phyloP scores from a whole-genome alignment of 2,113 vertebrate species.

The Cryptoleucopteryx plumbea region DNA sequence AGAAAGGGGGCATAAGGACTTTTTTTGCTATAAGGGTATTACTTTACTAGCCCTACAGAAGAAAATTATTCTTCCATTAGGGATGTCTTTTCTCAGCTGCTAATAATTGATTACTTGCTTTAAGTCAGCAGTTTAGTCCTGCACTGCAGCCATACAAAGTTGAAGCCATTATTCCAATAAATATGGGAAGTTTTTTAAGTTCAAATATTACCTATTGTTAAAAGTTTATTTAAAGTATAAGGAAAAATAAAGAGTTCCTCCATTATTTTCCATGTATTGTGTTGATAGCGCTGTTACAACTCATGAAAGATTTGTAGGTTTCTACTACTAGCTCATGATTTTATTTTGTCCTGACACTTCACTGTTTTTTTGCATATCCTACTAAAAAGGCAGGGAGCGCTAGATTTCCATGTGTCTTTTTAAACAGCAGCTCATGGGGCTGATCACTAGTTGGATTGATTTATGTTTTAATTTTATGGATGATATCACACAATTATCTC shows the following conservation, averaged over 20 bases:
- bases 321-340: not conserved
- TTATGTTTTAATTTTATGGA: conserved; percentile 81
- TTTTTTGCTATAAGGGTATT: not conserved
- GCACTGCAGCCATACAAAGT: not conserved
- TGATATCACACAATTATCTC: conserved; percentile 82
- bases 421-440: conserved; percentile 50
- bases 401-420: conserved; percentile 19
- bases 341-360: not conserved
- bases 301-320: not conserved
- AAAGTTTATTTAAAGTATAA: not conserved
- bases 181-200: not conserved
- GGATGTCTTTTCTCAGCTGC: not conserved
- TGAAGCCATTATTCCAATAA: not conserved
- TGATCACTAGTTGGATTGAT: conserved; percentile 69
- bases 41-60: not conserved
- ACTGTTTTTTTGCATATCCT: not conserved
- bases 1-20: not conserved
- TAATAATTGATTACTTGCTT: not conserved
- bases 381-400: conserved; percentile 4
- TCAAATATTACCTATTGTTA: not conserved
- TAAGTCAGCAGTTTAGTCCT: not conserved
- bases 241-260: not conserved
- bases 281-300: not conserved
- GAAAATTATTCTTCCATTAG: not conserved
- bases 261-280: not conserved